Percentiles rank a stretch among this genome's conserved stretches.
These are phyloP conservation scores for Elymnias hypermnestra DNA, from an alignment of 1,140 invertebrate species.

Conservation along the genomic window DNA sequence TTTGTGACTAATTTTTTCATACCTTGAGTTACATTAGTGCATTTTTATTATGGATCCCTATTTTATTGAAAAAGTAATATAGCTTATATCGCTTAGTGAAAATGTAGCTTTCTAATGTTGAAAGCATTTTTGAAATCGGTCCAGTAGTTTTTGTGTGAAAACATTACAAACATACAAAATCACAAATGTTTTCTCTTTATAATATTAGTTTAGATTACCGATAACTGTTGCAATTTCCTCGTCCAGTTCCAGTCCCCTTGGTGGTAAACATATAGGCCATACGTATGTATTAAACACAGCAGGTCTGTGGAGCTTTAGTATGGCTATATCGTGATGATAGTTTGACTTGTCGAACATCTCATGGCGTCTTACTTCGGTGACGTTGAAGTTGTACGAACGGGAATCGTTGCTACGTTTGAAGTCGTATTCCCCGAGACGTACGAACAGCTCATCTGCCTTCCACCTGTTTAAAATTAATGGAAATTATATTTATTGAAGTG, in stretches of 20 bases:
- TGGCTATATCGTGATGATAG: constrained; percentile 88
- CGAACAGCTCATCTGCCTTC: constrained; percentile 78
- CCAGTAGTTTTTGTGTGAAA: too few relatives aligned
- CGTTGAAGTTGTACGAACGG: constrained; percentile 79
- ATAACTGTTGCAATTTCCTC: constrained; percentile 83
- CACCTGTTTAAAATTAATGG: constrained; percentile 63
- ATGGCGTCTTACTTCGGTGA: constrained; percentile 80
- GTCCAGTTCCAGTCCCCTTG: constrained; percentile 77
- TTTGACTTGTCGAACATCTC: constrained; percentile 78
- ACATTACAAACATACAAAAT: too few relatives aligned
- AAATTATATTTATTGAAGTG: neutral
- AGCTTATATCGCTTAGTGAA: too few relatives aligned
- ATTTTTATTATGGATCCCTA: too few relatives aligned
- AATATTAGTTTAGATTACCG: too few relatives aligned
- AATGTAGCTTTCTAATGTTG: too few relatives aligned
- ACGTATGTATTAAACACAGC: constrained; percentile 87
- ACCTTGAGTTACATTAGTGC: too few relatives aligned
- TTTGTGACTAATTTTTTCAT: too few relatives aligned
- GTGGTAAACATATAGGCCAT: constrained; percentile 90
- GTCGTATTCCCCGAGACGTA: constrained; percentile 89
- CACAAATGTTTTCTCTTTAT: too few relatives aligned
- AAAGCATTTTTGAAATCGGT: too few relatives aligned
- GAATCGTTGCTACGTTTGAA: constrained; percentile 80
- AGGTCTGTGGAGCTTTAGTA: constrained; percentile 82
- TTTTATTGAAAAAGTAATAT: too few relatives aligned